phyloP scores from a whole-genome alignment of 2,888 invertebrate species.

The Gastrophysa polygoni region DNA sequence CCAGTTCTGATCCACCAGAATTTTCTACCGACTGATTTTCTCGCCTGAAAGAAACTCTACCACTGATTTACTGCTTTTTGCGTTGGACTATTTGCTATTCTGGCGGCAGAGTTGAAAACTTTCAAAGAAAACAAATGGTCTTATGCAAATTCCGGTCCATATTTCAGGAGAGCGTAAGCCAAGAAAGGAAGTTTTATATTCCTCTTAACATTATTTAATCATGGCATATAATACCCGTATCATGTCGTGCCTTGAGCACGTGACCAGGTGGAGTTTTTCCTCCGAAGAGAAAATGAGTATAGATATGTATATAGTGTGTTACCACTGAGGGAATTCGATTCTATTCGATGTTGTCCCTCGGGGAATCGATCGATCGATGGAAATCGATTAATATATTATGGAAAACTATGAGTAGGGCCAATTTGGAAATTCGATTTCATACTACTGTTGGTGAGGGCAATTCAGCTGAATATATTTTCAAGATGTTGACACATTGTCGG shows the following conservation, averaged over 20 bases:
- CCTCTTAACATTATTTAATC: not conserved
- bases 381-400: no score
- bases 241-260: not conserved
- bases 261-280: not conserved
- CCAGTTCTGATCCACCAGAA: not conserved
- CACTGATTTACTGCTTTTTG: constrained; percentile 15
- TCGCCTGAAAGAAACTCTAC: not conserved
- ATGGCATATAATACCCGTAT: constrained; percentile 1
- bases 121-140: constrained; percentile 49
- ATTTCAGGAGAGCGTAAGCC: constrained; percentile 36
- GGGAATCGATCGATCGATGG: no score
- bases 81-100: constrained; percentile 38
- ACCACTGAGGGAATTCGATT: no score
- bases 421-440: no score
- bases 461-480: no score
- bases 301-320: not conserved
- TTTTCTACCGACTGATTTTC: not conserved
- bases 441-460: no score
- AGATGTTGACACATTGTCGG: no score
- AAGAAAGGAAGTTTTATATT: not conserved
- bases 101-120: constrained; percentile 44
- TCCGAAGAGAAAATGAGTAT: not conserved
- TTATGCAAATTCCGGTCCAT: constrained; percentile 48
- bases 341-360: no score
- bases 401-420: no score